Evolutionary conservation across 2,797 vertebrate genomes (phyloP), one percentile per base, ranked within the genome.

Genomic region (Phrynocephalus vlangalii): DNA sequence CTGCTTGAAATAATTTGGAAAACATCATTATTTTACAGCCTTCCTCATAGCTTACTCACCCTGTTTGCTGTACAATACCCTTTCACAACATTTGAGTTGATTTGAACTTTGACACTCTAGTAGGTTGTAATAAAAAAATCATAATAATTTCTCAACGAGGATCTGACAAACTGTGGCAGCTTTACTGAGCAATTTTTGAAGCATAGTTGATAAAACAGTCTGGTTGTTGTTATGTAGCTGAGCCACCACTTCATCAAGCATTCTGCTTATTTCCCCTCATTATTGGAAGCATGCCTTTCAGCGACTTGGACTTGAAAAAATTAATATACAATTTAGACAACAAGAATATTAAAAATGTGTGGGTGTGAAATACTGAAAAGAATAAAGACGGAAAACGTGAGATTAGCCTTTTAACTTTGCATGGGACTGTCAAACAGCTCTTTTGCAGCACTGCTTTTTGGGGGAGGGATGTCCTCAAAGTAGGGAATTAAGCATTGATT

Each of bases 221-320:
- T 91, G 66, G 90, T 94, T 94, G 79, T 91, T 93, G 38, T 91
- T 91, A 79, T 91, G 84, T 84, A 92, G 84, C 79, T 93, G 84
- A 94, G 86, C 66, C 83, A 90, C 76, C 81, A 88, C 87, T 94
- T 96, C 86, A 95, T 94, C 92, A 95, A 88, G 72, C 80, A 95
- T 89, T 92, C 91, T 92, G 56, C 83, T 91, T 93, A 91, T 94
- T 94, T 94, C 79, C 72, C 26, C 73, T 93, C 93, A 95, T 92
- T 93, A 94, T 90, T 92, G 77, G 86, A 94, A 90, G 94, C 90
- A 93, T 76, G 79, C 75, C 78, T 95, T 95, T 95, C 91, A 94
- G 93, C 92, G 91, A 94, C 0, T 0, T 78, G 92, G 90, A 90
- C 60, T 88, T 63, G 16, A 91, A 82, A 79, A 95, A 67, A 91